Evolutionary conservation across 2,797 vertebrate species (phyloP), one percentile per base, ranked within the genome.

Genomic region (Ctenosaura bakeri): DNA sequence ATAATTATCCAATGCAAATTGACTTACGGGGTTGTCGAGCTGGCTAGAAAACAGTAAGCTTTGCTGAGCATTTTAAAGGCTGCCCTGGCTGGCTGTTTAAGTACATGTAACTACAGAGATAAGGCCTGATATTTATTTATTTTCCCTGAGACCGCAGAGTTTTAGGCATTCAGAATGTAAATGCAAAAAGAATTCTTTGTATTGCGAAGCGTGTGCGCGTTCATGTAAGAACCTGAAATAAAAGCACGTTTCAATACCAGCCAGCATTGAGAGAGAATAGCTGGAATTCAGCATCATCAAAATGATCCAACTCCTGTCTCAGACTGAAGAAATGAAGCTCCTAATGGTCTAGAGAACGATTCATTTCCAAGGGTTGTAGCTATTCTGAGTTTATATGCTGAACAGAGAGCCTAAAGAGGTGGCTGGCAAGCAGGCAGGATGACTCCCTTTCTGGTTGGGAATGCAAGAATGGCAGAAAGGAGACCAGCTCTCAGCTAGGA

Each of bases 1-100:
- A 96, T 94, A 96, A 96, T 96, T 97, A 96, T 96, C 95, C 92
- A 94, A 96, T 97, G 97, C 96, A 97, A 97, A 97, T 96, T 92
- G 94, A 90, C 92, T 94, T 92, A 89, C 92, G 92, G 88, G 80
- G 90, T 95, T 96, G 94, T 95, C 94, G 92, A 77, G 90, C 90
- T 89, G 94, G 92, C 93, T 92, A 95, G 94, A 93, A 96, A 92
- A 91, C 92, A 88, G 20, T 42, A 93, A 46, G 0, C 18, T 0
- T 95, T 93, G 92, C 90, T 87, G 91, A 86, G 93, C 29, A 52
- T 95, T 97, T 94, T 96, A 88, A 90, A 50, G 92, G 86, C 86
- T 91, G 90, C 88, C 66, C 64, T 1, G 76, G 77, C 89, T 59
- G 88, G 86, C n/a, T 91, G 94, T 93, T 92, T 93, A 92, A 92